Evolutionary conservation across 1,140 invertebrate genomes (phyloP), one percentile per base, ranked within the genome.

Genomic region (Thalassaphorura encarpata): DNA sequence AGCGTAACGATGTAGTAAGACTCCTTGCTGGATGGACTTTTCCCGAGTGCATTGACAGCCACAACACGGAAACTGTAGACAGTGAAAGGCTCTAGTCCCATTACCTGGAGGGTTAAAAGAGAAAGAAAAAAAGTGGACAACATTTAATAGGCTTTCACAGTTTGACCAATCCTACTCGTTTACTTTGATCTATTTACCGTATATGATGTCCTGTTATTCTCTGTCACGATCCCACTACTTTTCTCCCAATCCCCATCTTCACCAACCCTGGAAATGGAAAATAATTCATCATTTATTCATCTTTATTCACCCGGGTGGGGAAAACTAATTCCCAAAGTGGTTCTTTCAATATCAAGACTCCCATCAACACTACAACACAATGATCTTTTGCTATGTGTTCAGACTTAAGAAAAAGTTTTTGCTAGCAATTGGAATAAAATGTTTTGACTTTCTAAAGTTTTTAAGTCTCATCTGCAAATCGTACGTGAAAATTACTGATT

Each of bases 1-100:
- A 85, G 74, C 31, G 84, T 85, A 60, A 84, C 77, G 73, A 84
- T 84, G 69, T 82, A 84, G 71, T 83, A 85, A 46, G 83, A 84
- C 66, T 81, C 77, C 68, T 80, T 80, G 70, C 82, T 83, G 41
- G 83, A 81, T 39, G 71, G 70, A 69, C 83, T 84, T 42, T 75
- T 71, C 52, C 84, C 84, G 68, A 84, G 76, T 15, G 66, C 78
- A 69, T 85, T 87, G 39, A 83, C 81, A 31, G 82, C 83, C 45
- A 80, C 70, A 54, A 85, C 77, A 51, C 80, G 76, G 73, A 86
- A 86, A 69, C 82, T 84, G 71, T 86, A 85, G 43, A 84, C 82
- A 28, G 81, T 85, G 69, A 81, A 86, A 18, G 84, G 83, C 56
- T 75, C 73, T 53, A 86, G 73, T 46, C 75, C 77, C 54, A 75